A percentile compares a stretch with the other conserved stretches of the same genome.
These are phyloP conservation scores for Melinaea marsaeus DNA, from an alignment of 2,888 invertebrate species.

Conservation along the genomic window DNA sequence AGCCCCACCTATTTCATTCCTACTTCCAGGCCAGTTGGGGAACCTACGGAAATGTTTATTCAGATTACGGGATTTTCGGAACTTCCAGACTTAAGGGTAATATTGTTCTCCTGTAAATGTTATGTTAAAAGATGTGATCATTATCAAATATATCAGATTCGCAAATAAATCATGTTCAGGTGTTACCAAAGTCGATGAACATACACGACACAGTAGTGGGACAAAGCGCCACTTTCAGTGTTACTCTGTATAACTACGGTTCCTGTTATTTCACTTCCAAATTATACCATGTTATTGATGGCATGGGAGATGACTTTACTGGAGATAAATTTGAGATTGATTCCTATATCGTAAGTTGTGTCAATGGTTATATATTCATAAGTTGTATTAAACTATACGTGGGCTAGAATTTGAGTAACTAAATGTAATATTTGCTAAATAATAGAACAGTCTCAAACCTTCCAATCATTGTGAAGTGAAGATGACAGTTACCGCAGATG, in stretches of 20 bases:
- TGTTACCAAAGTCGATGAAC: conserved; percentile 58
- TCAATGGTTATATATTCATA: neutral
- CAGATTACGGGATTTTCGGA: conserved; percentile 66
- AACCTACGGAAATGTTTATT: conserved; percentile 60
- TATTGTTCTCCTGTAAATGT: neutral
- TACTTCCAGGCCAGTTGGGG: conserved; percentile 61
- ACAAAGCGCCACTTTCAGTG: conserved; percentile 41
- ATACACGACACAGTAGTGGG: conserved; percentile 62
- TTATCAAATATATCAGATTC: neutral
- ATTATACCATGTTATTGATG: conserved; percentile 51
- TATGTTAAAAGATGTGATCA: too few relatives aligned
- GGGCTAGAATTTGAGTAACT: too few relatives aligned
- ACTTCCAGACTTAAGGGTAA: conserved; percentile 62
- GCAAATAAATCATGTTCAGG: conserved; percentile 39
- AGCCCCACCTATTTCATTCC: neutral
- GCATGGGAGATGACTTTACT: conserved; percentile 61
- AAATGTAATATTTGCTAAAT: neutral
- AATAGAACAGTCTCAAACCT: conserved; percentile 64
- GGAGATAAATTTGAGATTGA: conserved; percentile 60
- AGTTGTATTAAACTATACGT: neutral
- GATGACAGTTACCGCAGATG: conserved; percentile 54
- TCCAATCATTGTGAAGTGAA: conserved; percentile 55
- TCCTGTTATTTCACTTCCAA: conserved; percentile 64
- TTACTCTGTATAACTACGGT: conserved; percentile 62
- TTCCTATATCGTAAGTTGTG: conserved; percentile 50